phyloP scores from a whole-genome alignment of 2,113 vertebrate species.

The Odocoileus hemionus region DNA sequence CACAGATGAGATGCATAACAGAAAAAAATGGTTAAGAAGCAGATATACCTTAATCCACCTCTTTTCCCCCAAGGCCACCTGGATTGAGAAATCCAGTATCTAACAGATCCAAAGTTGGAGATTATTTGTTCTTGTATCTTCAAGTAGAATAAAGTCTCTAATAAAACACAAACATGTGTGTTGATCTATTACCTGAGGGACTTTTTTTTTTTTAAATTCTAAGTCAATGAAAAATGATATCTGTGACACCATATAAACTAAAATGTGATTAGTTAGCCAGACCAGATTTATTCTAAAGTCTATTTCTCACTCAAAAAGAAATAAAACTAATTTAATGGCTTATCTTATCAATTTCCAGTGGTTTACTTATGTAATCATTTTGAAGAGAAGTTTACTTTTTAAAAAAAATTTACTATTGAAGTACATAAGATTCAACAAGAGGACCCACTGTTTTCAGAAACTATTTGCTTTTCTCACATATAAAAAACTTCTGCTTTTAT shows the following conservation, averaged over 20 bases:
- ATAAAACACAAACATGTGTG: not conserved
- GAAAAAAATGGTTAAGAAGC: not conserved
- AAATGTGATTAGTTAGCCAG: not conserved
- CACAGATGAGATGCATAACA: not conserved
- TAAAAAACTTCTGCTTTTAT: not conserved
- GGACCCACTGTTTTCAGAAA: not conserved
- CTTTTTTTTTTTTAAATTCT: not conserved
- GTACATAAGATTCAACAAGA: not conserved
- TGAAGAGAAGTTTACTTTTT: not conserved
- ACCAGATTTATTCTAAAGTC: not conserved
- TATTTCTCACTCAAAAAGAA: not conserved
- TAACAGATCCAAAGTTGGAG: not conserved
- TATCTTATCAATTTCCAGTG: not conserved
- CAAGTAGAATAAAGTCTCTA: not conserved
- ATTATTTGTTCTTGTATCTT: not conserved
- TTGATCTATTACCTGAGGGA: not conserved
- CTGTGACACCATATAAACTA: not conserved
- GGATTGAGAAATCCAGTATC: not conserved
- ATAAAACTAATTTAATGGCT: not conserved
- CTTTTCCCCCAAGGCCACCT: not conserved
- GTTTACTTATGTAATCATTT: not conserved
- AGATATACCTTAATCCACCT: not conserved
- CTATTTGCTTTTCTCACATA: not conserved
- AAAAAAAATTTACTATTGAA: not conserved
- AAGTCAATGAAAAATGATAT: not conserved